Evolutionary conservation across 2,113 vertebrate genomes (phyloP).

Genomic region (Gopherus flavomarginatus): DNA sequence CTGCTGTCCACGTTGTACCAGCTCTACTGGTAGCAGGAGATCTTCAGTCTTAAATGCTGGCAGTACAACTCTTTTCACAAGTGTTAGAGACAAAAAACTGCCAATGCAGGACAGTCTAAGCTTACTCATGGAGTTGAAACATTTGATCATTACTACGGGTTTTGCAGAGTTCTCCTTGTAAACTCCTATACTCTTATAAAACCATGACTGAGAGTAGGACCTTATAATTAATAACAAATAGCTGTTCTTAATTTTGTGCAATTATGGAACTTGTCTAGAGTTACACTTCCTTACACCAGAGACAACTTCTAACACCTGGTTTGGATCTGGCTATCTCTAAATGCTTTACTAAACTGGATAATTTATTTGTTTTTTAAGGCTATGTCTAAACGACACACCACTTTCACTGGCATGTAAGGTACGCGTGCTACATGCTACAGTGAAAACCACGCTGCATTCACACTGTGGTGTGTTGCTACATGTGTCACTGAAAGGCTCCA

Average conservation of each 20-base stretch:
- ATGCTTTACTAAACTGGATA: not conserved
- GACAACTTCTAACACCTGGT: not conserved
- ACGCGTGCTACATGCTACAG: not conserved
- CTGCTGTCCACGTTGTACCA: not conserved
- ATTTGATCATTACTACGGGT: not conserved
- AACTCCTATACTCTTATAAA: not conserved
- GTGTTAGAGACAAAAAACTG: not conserved
- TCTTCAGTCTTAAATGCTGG: not conserved
- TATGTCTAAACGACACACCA: not conserved
- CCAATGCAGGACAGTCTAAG: not conserved
- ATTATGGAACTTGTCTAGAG: not conserved
- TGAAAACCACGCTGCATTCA: not conserved
- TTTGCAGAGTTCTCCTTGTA: not conserved
- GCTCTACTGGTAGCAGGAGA: not conserved
- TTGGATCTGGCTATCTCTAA: not conserved
- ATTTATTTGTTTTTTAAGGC: not conserved
- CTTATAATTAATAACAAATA: not conserved
- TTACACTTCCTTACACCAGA: not conserved
- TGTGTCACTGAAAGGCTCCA: not conserved
- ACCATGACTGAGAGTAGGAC: not conserved
- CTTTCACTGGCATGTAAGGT: not conserved
- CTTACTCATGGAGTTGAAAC: not conserved
- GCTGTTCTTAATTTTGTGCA: not conserved
- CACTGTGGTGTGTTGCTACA: not conserved
- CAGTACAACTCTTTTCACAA: not conserved